phyloP scores from a whole-genome alignment of 2,797 vertebrate genomes.

The Pangasius sanitwongsei region DNA sequence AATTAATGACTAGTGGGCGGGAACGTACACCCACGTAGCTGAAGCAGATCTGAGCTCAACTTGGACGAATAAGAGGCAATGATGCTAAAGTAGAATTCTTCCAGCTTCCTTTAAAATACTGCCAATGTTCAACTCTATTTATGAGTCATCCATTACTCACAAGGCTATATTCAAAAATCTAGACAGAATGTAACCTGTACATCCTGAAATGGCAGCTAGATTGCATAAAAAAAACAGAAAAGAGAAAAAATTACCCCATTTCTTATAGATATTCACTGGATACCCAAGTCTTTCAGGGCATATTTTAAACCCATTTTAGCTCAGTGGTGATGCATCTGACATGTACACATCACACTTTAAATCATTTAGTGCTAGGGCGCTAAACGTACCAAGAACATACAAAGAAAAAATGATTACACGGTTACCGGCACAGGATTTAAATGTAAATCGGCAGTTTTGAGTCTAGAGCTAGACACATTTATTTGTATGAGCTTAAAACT shows the following conservation, averaged over 20 bases:
- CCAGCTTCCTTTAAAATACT: not conserved
- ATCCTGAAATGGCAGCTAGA: not conserved
- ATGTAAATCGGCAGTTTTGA: not conserved
- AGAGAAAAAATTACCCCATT: too few relatives aligned
- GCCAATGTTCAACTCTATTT: not conserved
- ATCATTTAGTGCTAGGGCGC: too few relatives aligned
- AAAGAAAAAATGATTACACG: not conserved
- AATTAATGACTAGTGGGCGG: not conserved
- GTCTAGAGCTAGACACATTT: not conserved
- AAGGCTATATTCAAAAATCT: not conserved
- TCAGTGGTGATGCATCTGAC: not conserved
- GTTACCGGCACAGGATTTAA: not conserved
- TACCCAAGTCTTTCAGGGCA: not conserved
- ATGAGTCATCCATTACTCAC: not conserved
- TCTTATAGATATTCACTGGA: not conserved
- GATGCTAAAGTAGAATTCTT: not conserved
- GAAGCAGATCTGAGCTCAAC: not conserved
- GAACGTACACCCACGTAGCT: not conserved
- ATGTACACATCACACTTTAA: not conserved
- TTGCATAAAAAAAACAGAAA: not conserved
- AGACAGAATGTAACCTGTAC: not conserved
- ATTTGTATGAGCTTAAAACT: not conserved
- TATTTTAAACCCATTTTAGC: not conserved
- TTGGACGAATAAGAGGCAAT: not conserved
- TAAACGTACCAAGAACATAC: not conserved